Evolutionary conservation across 2,797 vertebrate species (phyloP).

Genomic region (Urosaurus nigricauda): DNA sequence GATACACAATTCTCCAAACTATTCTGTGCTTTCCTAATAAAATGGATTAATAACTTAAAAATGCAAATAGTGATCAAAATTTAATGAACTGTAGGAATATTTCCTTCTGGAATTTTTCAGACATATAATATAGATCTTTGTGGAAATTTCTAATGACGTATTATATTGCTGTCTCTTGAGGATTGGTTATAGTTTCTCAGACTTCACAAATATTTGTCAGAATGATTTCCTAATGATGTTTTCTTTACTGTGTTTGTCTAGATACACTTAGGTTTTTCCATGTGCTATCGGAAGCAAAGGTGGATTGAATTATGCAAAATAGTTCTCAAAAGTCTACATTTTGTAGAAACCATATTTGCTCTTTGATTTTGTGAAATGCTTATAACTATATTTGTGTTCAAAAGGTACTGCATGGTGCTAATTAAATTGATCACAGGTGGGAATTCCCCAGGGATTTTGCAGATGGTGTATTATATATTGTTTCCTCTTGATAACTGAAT

Average conservation of each 20-base stretch:
- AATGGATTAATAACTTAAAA: background rate
- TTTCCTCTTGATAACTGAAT: slow-evolving; percentile 53
- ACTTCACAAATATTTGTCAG: slow-evolving; percentile 23
- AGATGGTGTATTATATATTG: slow-evolving; percentile 55
- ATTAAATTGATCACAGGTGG: slow-evolving; percentile 68
- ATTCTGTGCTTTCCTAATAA: background rate
- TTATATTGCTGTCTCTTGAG: background rate
- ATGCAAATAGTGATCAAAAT: background rate
- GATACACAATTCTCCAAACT: background rate
- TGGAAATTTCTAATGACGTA: background rate
- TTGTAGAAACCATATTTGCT: slow-evolving; percentile 53
- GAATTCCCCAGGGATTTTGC: slow-evolving; percentile 67
- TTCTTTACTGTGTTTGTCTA: slow-evolving; percentile 49
- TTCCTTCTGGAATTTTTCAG: background rate
- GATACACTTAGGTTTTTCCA: slow-evolving; percentile 47
- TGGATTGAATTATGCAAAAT: slow-evolving; percentile 15
- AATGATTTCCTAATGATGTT: slow-evolving; percentile 42
- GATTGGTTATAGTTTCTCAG: slow-evolving; percentile 9
- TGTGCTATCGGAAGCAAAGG: slow-evolving; percentile 42
- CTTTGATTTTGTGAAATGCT: slow-evolving; percentile 61
- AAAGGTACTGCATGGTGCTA: slow-evolving; percentile 50
- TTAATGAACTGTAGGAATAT: background rate
- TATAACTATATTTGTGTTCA: slow-evolving; percentile 62
- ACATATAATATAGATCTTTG: background rate
- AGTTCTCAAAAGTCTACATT: slow-evolving; percentile 55